Percentiles rank a stretch among this genome's conserved stretches.
These are phyloP conservation scores for Poeciliopsis gracilis DNA, from an alignment of 2,797 vertebrate species.

Conservation along the genomic window DNA sequence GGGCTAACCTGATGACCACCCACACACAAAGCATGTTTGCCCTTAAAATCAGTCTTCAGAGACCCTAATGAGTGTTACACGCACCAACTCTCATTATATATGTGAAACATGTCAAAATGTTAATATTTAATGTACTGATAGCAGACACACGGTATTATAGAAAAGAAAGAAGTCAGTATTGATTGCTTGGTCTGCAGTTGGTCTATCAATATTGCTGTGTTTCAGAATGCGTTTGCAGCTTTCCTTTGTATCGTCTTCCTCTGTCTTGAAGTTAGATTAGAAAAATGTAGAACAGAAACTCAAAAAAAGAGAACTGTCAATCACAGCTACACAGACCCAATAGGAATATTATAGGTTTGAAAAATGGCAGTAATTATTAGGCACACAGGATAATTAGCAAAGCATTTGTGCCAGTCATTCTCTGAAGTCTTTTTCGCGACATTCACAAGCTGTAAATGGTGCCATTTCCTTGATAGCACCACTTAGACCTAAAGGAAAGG, in stretches of 20 bases:
- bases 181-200: background rate
- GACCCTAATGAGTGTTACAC: background rate
- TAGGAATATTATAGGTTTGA: conserved; percentile 24
- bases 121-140: background rate
- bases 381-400: conserved; percentile 46
- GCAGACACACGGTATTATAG: background rate
- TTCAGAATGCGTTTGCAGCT: background rate
- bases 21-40: background rate
- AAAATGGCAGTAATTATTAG: conserved; percentile 42
- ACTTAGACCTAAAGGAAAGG: conserved; percentile 42
- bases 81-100: background rate
- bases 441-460: conserved; percentile 42
- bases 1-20: background rate
- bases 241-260: background rate
- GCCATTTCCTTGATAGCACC: conserved; percentile 56
- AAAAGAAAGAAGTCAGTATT: background rate
- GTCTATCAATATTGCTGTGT: background rate
- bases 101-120: background rate
- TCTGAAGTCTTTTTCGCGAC: conserved; percentile 12
- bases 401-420: conserved; percentile 42
- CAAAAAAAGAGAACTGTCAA: conserved; percentile 33
- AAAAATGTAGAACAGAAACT: conserved; percentile 20
- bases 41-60: background rate
- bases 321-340: conserved; percentile 27
- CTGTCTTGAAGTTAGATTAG: conserved; percentile 7